Percentiles rank a stretch among this genome's conserved stretches.
Evolutionary conservation across 2,113 vertebrate genomes (phyloP).

Genomic region (Potamarius usumacintae): DNA sequence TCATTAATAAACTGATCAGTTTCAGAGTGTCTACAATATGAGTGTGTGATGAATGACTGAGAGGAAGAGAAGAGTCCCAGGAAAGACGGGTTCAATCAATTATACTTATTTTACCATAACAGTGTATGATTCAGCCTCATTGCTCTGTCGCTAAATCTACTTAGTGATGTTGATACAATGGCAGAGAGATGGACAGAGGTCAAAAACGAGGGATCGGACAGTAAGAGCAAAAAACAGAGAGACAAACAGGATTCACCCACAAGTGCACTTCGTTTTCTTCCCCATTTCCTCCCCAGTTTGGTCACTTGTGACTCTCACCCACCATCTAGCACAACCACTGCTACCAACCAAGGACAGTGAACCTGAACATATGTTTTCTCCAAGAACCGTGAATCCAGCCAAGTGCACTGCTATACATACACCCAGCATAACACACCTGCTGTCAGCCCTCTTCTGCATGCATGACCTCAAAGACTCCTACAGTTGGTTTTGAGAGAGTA

Average conservation of each 20-base stretch:
- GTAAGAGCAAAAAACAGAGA: not conserved
- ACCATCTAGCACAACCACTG: not conserved
- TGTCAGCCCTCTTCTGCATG: not conserved
- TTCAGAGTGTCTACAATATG: slow-evolving; percentile 34
- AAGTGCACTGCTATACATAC: not conserved
- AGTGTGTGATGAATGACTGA: slow-evolving; percentile 16
- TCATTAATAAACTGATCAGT: slow-evolving; percentile 43
- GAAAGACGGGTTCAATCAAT: slow-evolving; percentile 1
- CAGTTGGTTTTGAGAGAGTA: not conserved
- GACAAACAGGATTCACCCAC: not conserved
- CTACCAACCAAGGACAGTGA: not conserved
- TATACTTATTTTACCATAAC: not conserved
- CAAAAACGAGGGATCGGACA: not conserved
- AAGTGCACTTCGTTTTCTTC: too few relatives aligned
- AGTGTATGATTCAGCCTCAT: not conserved
- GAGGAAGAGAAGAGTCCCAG: not conserved
- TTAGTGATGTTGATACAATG: not conserved
- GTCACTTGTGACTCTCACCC: not conserved
- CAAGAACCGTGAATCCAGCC: not conserved
- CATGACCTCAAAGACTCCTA: not conserved
- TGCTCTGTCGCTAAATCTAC: not conserved
- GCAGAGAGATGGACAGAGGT: not conserved
- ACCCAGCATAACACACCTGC: not conserved
- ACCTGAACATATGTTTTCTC: not conserved
- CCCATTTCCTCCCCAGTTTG: not conserved